Evolutionary conservation across 2,888 invertebrate genomes (phyloP).

Genomic region (Argynnis bischoffii): DNA sequence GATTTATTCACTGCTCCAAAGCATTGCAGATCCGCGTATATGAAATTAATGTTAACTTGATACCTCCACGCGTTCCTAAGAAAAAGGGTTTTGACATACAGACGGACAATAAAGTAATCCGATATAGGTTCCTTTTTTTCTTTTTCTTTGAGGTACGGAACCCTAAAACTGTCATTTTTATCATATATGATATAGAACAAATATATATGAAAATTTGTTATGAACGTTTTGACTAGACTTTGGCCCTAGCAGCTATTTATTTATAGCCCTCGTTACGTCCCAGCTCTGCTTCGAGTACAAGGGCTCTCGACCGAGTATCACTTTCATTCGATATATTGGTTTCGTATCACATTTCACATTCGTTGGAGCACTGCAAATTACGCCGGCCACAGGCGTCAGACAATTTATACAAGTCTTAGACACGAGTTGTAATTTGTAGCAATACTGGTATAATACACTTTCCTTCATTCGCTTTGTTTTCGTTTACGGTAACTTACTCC

Average conservation of each 20-base stretch:
- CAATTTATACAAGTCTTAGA: constrained; percentile 33
- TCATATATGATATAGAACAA: background rate
- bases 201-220: background rate
- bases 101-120: too few species aligned
- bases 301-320: constrained; percentile 33
- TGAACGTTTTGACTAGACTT: background rate
- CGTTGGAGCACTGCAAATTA: constrained; percentile 33
- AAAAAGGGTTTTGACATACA: too few species aligned
- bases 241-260: background rate
- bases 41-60: too few species aligned
- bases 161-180: too few species aligned
- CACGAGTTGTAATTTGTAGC: constrained; percentile 35
- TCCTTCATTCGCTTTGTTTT: constrained; percentile 42
- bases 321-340: constrained; percentile 33
- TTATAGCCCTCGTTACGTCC: constrained; percentile 12
- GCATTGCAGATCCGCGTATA: too few species aligned
- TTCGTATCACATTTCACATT: constrained; percentile 36
- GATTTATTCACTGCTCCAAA: too few species aligned
- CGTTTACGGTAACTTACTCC: constrained; percentile 40
- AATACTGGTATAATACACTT: constrained; percentile 38
- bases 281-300: constrained; percentile 27
- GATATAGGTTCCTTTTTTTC: too few species aligned
- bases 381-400: constrained; percentile 30
- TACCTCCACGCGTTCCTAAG: too few species aligned
- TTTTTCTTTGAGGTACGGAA: too few species aligned